phyloP scores from a whole-genome alignment of 2,888 invertebrate genomes.

The Lepidochrysops patricia region DNA sequence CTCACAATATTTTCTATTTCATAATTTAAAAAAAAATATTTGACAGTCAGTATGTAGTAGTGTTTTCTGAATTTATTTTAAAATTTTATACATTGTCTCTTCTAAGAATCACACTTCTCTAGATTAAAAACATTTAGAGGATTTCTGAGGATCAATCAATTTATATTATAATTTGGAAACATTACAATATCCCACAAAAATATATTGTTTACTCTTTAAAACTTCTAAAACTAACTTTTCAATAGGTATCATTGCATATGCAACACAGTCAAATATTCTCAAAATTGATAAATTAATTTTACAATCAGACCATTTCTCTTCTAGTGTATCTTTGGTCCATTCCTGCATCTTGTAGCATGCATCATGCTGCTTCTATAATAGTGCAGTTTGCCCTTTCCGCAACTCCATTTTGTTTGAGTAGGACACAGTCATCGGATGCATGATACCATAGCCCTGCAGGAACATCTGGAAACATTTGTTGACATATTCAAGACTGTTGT shows the following conservation, averaged over 20 bases:
- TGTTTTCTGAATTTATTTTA: conserved; percentile 1
- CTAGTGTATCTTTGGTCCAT: conserved; percentile 18
- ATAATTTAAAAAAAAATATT: background rate
- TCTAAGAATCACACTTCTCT: conserved; percentile 21
- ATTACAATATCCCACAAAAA: background rate
- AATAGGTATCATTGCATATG: conserved; percentile 20
- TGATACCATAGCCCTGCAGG: conserved; percentile 15
- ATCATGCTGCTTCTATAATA: conserved; percentile 21
- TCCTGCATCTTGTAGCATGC: too few relatives aligned
- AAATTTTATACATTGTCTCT: conserved; percentile 11
- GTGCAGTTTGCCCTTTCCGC: conserved; percentile 16
- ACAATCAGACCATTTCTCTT: conserved; percentile 20
- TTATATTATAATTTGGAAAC: conserved; percentile 16
- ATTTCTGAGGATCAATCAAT: conserved; percentile 19
- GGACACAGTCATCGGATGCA: conserved; percentile 13
- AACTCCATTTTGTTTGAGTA: conserved; percentile 16
- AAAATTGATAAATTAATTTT: conserved; percentile 20
- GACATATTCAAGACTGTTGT: conserved; percentile 4
- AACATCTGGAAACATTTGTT: background rate
- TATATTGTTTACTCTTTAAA: conserved; percentile 17
- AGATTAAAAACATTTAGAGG: conserved; percentile 18
- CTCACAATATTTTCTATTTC: background rate
- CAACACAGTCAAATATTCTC: conserved; percentile 22
- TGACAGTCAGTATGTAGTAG: background rate
- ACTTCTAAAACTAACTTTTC: conserved; percentile 21